These are phyloP conservation scores for Zelleria hepariella DNA, from an alignment of 2,888 invertebrate genomes.

Conservation along the genomic window DNA sequence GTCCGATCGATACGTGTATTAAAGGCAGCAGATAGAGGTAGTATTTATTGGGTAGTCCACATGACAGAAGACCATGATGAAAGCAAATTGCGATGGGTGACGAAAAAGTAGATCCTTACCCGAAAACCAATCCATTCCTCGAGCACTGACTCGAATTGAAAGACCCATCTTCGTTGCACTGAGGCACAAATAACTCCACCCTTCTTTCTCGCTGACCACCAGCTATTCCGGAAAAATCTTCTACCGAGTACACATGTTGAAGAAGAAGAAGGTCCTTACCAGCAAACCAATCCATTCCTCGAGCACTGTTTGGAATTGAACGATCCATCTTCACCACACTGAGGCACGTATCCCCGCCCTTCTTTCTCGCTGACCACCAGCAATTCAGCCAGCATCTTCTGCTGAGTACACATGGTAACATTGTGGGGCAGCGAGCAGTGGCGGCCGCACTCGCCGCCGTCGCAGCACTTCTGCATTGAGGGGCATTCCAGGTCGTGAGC, in stretches of 20 bases:
- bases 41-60: too few relatives aligned
- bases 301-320: conserved; percentile 85
- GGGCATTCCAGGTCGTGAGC: conserved; percentile 86
- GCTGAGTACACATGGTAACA: conserved; percentile 84
- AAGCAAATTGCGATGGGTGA: too few relatives aligned
- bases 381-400: conserved; percentile 82
- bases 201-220: conserved; percentile 83
- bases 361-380: conserved; percentile 83
- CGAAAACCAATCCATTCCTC: conserved; percentile 87
- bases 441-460: conserved; percentile 79
- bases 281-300: conserved; percentile 87
- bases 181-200: conserved; percentile 87
- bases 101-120: conserved; percentile 64
- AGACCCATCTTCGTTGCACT: conserved; percentile 79
- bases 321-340: conserved; percentile 79
- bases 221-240: conserved; percentile 82
- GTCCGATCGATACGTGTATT: too few relatives aligned
- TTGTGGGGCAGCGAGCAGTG: conserved; percentile 83
- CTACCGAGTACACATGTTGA: conserved; percentile 85
- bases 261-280: conserved; percentile 64
- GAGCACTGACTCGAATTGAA: conserved; percentile 85
- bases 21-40: too few relatives aligned
- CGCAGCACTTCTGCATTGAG: conserved; percentile 86
- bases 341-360: conserved; percentile 87
- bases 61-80: too few relatives aligned